Evolutionary conservation across 2,797 vertebrate species (phyloP).

Genomic region (Cossypha heuglini): DNA sequence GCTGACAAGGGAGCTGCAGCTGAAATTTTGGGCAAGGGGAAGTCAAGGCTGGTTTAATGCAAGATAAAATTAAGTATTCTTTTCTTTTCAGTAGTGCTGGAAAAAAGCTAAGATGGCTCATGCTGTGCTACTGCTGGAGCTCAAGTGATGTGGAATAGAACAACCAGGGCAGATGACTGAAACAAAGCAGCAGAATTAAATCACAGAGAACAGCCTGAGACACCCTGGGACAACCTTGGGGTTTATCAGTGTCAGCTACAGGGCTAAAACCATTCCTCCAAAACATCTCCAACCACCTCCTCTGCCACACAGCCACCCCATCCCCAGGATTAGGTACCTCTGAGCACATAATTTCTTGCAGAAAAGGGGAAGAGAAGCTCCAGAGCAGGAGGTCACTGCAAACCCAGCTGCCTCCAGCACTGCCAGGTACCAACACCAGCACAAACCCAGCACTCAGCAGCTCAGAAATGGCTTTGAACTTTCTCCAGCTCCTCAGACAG

Average conservation of each 20-base stretch:
- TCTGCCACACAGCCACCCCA: neutral
- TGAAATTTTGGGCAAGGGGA: neutral
- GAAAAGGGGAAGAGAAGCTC: fast-evolving
- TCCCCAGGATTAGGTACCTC: fast-evolving
- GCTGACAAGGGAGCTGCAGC: neutral
- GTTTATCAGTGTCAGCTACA: neutral
- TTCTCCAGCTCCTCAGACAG: neutral
- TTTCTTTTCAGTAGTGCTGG: neutral
- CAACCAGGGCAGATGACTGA: neutral
- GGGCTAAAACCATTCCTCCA: neutral
- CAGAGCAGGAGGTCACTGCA: neutral
- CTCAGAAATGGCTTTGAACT: neutral
- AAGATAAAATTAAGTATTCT: neutral
- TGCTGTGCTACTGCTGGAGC: neutral
- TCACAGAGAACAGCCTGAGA: neutral
- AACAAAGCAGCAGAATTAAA: neutral
- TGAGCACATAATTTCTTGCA: fast-evolving
- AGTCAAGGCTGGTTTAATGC: neutral
- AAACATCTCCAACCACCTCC: neutral
- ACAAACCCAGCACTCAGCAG: neutral
- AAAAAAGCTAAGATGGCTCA: neutral
- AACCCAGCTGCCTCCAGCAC: neutral
- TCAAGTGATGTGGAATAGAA: neutral
- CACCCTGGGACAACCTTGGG: neutral
- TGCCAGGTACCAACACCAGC: too few species aligned